Conservation (phyloP, 2,113 vertebrate species). For the Bothrops jararaca region DNA sequence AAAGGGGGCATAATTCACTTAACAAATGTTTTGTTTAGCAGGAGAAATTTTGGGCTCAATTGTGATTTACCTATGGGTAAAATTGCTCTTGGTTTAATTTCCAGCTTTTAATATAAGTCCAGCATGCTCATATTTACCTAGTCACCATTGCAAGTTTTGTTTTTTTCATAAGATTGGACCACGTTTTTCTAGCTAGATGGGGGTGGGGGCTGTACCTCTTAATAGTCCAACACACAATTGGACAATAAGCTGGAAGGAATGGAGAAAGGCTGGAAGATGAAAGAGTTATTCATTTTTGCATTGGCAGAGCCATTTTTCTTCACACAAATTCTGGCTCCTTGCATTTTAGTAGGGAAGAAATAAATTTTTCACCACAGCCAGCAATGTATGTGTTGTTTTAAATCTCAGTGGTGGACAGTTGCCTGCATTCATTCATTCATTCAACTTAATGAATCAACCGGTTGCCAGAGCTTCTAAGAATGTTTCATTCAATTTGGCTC, state of each 20-base stretch:
- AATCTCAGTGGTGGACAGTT: background rate
- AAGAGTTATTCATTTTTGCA: background rate
- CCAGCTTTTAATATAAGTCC: background rate
- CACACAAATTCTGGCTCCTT: background rate
- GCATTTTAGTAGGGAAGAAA: background rate
- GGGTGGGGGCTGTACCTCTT: background rate
- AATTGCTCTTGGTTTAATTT: background rate
- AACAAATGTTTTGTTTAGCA: background rate
- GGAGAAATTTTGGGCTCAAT: background rate
- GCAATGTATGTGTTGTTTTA: background rate
- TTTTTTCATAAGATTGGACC: background rate
- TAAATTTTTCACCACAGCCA: background rate
- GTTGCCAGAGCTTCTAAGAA: background rate
- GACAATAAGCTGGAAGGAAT: background rate
- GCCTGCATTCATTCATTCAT: constrained; percentile 1
- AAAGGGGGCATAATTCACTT: background rate
- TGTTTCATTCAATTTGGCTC: background rate
- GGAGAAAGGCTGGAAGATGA: background rate
- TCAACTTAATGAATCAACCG: background rate
- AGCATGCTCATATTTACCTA: background rate
- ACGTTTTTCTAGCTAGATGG: background rate
- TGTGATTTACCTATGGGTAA: background rate
- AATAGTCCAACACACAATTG: background rate
- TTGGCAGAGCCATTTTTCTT: background rate
- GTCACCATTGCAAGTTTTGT: background rate